Base-by-base conservation (phyloP, 2,888 invertebrate species). In the Podotricha telesiphe region DNA sequence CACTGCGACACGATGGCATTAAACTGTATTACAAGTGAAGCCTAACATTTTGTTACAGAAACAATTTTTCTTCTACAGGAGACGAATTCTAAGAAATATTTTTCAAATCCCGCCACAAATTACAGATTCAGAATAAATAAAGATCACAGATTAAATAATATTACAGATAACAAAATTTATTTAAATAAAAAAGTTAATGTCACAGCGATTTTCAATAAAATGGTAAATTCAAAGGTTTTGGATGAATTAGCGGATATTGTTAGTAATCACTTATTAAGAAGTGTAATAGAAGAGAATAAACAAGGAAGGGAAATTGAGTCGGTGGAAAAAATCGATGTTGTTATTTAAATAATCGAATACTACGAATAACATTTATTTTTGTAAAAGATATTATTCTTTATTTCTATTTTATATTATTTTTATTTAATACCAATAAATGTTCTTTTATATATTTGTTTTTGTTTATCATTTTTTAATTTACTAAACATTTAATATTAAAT, bases 231-330 rank as follows among this genome's bases (percentile, higher is more conserved):
- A 0, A 48, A 56, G 37, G 20, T 65, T 1, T 34, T 65, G 7
- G 65, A 65, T 20, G 55, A 56, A 47, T 34, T 65, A 6, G 34
- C 56, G 4, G 4, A 56, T 6, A 34, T 56, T 19, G 17, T 65
- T 2, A 20, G n/a, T 1, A 19, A 34, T 0, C 20, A 47, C 47
- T 8, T 47, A 28, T 19, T 56, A 11, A 28, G 19, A 19, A 28
- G 45, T 19, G 42, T 55, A 42, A 11, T 45, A 0, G 6, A 47
- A n/a, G 50, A 6, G 13, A 40, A 40, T 8, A 58, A 19, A 10
- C 4, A 3, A 17, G 34, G 3, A n/a, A 58, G 10, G 13, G 42
- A 42, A 4, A 42, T 2, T 42, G 42, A 59, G 15, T 42, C 20
- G 13, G 7, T 40, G 15, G 58, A 59, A 22, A 59, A 15, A 22